Percentiles rank a stretch among this genome's conserved stretches.
These are phyloP conservation scores for Periparus ater DNA, from an alignment of 2,797 vertebrate species.

Conservation along the genomic window DNA sequence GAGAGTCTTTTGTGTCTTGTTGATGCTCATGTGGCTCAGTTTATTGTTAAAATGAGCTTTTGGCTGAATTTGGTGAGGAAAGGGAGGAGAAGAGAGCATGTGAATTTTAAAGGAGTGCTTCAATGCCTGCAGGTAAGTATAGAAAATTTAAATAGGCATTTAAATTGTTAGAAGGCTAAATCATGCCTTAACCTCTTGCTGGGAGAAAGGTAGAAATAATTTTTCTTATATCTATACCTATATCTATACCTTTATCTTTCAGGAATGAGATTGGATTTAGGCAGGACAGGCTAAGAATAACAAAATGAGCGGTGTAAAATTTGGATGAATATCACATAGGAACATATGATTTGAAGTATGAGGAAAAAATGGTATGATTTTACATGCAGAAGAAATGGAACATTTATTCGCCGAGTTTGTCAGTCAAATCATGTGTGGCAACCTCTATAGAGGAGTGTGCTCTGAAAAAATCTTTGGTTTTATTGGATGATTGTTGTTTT, in stretches of 20 bases:
- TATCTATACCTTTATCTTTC: not conserved
- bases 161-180: not conserved
- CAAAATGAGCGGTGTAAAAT: not conserved
- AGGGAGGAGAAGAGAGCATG: not conserved
- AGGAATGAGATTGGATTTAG: not conserved
- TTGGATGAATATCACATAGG: not conserved
- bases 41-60: not conserved
- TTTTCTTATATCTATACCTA: not conserved
- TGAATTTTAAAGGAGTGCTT: not conserved
- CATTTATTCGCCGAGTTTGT: not conserved
- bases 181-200: not conserved
- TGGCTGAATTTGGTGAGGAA: not conserved
- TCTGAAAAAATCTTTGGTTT: constrained; percentile 29
- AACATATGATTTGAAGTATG: not conserved
- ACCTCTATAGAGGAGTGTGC: not conserved
- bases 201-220: not conserved
- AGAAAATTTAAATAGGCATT: not conserved
- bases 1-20: not conserved
- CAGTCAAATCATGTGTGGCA: constrained; percentile 20
- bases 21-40: not conserved
- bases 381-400: not conserved
- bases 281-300: not conserved
- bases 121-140: not conserved
- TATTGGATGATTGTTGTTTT: constrained; percentile 7
- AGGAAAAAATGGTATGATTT: not conserved